Evolutionary conservation across 2,888 invertebrate species (phyloP).

Genomic region (Neoscelio sp.): DNA sequence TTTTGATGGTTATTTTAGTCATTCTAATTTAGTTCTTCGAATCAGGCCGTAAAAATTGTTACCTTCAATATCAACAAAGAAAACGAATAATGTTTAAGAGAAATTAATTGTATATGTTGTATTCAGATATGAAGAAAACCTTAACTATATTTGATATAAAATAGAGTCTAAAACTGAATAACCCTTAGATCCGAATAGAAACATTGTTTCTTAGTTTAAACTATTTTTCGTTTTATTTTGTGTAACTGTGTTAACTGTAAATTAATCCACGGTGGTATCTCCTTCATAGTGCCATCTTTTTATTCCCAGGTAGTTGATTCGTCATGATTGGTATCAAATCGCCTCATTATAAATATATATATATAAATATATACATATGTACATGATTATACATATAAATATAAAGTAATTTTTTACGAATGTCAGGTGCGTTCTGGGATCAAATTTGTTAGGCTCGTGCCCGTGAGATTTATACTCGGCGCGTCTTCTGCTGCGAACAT

Average conservation of each 20-base stretch:
- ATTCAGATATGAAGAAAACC: no score
- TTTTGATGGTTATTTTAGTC: no score
- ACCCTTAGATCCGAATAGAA: no score
- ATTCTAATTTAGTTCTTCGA: no score
- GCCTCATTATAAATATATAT: constrained; percentile 68
- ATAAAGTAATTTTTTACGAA: constrained; percentile 69
- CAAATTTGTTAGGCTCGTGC: constrained; percentile 72
- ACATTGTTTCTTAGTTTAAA: no score
- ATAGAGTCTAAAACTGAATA: no score
- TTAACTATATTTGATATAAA: no score
- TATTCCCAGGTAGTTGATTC: constrained; percentile 68
- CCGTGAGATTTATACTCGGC: constrained; percentile 51
- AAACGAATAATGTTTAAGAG: no score
- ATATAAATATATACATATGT: constrained; percentile 64
- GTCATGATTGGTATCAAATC: constrained; percentile 67
- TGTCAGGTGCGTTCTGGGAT: constrained; percentile 77
- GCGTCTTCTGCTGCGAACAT: constrained; percentile 61
- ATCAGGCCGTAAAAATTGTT: no score
- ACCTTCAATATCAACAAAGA: no score
- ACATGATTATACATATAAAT: constrained; percentile 65
- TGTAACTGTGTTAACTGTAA: constrained; percentile 55
- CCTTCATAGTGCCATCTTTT: constrained; percentile 67
- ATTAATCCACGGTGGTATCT: constrained; percentile 51
- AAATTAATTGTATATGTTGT: no score
- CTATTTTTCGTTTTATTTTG: no score